These are phyloP conservation scores for Balaenoptera acutorostrata DNA, from an alignment of 2,113 vertebrate genomes.

Conservation along the genomic window DNA sequence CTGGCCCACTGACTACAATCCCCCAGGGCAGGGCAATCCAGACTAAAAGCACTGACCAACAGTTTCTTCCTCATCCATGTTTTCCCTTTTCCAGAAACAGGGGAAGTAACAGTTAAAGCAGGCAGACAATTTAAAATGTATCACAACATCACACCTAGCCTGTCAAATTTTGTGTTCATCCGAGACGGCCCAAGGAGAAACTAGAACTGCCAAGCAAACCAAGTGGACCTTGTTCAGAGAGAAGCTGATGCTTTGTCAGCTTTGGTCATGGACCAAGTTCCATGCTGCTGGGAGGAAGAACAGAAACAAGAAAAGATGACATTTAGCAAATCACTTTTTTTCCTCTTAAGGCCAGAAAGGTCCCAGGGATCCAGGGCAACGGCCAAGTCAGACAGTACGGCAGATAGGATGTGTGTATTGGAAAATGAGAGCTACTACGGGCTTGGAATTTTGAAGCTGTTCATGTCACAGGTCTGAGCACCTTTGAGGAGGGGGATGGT, in stretches of 20 bases:
- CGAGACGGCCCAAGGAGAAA: background rate
- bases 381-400: background rate
- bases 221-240: background rate
- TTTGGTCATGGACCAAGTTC: slow-evolving; percentile 3
- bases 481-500: background rate
- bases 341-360: slow-evolving; percentile 45
- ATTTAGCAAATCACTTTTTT: slow-evolving; percentile 53
- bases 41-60: background rate
- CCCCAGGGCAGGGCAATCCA: background rate
- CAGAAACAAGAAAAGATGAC: slow-evolving; percentile 21
- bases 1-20: background rate
- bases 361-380: background rate
- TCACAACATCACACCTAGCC: background rate
- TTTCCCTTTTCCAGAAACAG: background rate
- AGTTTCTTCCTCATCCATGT: background rate
- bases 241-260: background rate
- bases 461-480: background rate
- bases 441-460: background rate
- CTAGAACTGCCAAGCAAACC: background rate
- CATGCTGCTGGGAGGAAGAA: slow-evolving; percentile 18
- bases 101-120: background rate
- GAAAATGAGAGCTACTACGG: background rate
- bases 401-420: background rate
- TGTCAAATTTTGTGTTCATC: background rate
- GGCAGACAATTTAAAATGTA: background rate